Percentiles rank a stretch among this genome's conserved stretches.
Evolutionary conservation across 2,113 vertebrate species (phyloP).

Genomic region (Apodemus speciosus): DNA sequence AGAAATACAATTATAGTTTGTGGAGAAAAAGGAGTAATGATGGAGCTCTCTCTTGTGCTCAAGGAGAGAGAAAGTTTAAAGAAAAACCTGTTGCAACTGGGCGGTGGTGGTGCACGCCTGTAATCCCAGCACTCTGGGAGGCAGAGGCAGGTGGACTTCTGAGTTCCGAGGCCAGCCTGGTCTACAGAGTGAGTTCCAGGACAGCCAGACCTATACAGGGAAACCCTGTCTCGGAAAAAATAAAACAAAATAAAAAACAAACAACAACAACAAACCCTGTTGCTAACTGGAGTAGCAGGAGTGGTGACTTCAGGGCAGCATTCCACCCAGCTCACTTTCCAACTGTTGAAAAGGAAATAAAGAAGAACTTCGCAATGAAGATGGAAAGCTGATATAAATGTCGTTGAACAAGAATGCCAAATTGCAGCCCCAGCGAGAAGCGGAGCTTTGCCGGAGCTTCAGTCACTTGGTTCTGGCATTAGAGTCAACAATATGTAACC

Average conservation of each 20-base stretch:
- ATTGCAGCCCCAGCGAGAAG: not conserved
- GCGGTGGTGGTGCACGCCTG: too few relatives aligned
- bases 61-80: not conserved
- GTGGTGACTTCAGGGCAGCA: not conserved
- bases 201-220: too few relatives aligned
- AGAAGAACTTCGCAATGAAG: not conserved
- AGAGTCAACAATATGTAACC: too few relatives aligned
- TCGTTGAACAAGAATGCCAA: not conserved
- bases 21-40: not conserved
- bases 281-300: not conserved
- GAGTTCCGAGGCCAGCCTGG: too few relatives aligned
- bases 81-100: not conserved
- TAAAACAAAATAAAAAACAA: too few relatives aligned
- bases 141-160: too few relatives aligned
- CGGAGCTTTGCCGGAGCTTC: not conserved
- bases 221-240: too few relatives aligned
- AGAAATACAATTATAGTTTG: not conserved
- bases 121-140: too few relatives aligned
- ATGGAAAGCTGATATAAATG: not conserved
- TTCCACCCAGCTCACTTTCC: not conserved
- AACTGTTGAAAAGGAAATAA: not conserved
- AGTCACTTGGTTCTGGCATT: not conserved
- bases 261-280: too few relatives aligned
- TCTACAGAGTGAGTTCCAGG: too few relatives aligned
- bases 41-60: not conserved